These are phyloP conservation scores for Girardinus metallicus DNA, from an alignment of 2,797 vertebrate species.

Conservation along the genomic window DNA sequence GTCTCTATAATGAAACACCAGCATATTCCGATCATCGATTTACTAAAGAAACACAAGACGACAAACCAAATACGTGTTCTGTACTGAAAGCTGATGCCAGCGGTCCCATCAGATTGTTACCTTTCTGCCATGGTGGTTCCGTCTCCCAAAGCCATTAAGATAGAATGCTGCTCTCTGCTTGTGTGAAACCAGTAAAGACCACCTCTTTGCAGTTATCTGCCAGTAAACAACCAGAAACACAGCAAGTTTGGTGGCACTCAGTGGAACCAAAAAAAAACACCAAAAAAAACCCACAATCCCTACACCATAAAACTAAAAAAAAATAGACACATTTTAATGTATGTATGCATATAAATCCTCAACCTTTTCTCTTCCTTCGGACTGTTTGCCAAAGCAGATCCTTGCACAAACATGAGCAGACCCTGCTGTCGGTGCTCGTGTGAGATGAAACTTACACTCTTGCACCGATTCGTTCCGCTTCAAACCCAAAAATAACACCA, in stretches of 20 bases:
- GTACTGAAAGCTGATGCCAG: conserved; percentile 56
- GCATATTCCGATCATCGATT: conserved; percentile 32
- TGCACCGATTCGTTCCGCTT: conserved; percentile 4
- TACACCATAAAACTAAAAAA: conserved; percentile 42
- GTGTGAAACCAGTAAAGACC: conserved; percentile 95
- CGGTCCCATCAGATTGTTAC: conserved; percentile 84
- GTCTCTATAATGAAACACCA: not conserved
- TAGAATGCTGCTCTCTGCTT: conserved; percentile 92
- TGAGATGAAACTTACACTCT: conserved; percentile 72
- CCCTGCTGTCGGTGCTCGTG: conserved; percentile 61
- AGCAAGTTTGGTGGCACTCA: conserved; percentile 55
- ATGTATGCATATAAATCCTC: not conserved
- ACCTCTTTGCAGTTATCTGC: conserved; percentile 97
- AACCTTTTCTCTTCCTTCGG: conserved; percentile 37
- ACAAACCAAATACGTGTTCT: conserved; percentile 39
- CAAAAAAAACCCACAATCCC: conserved; percentile 42
- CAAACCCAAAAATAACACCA: conserved; percentile 35
- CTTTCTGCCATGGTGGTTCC: conserved; percentile 86
- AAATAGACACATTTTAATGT: conserved; percentile 3
- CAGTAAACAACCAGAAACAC: conserved; percentile 92
- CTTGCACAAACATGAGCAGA: conserved; percentile 88
- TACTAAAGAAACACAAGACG: conserved; percentile 30
- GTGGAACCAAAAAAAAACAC: conserved; percentile 23
- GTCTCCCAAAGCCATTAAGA: conserved; percentile 88
- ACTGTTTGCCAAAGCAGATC: conserved; percentile 82